A percentile compares a stretch with the other conserved stretches of the same genome.
phyloP scores from a whole-genome alignment of 1,140 invertebrate species.

The Cyrtorhinus lividipennis region DNA sequence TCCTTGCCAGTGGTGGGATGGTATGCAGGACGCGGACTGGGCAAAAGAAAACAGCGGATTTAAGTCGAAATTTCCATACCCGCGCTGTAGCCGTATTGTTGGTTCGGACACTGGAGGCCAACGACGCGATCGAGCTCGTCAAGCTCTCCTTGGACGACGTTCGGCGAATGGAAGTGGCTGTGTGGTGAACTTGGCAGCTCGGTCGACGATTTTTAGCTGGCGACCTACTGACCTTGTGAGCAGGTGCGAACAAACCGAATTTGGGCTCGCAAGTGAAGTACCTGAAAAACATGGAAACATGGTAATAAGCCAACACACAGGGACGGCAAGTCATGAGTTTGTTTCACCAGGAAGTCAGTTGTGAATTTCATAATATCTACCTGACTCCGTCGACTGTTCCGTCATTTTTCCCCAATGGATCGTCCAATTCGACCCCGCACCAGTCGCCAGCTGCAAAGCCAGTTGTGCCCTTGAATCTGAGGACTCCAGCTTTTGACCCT shows the following conservation, averaged over 20 bases:
- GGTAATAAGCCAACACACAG: too few species aligned
- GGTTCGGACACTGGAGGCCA: slow-evolving; percentile 38
- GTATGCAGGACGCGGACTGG: too few species aligned
- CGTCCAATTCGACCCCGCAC: slow-evolving; percentile 90
- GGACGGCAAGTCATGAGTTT: too few species aligned
- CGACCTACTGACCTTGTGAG: slow-evolving; percentile 69
- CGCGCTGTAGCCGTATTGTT: slow-evolving; percentile 34
- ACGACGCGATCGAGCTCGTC: slow-evolving; percentile 37
- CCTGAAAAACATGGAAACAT: too few species aligned
- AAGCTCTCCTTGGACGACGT: slow-evolving; percentile 70
- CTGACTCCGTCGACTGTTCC: slow-evolving; percentile 77
- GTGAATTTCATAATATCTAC: too few species aligned
- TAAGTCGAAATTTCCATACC: too few species aligned
- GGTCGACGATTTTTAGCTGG: slow-evolving; percentile 49
- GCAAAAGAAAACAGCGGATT: too few species aligned
- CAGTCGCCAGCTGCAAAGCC: slow-evolving; percentile 84
- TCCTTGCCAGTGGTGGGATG: too few species aligned
- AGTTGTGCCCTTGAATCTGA: slow-evolving; percentile 69
- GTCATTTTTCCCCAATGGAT: slow-evolving; percentile 88
- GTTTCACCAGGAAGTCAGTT: too few species aligned
- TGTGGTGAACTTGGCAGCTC: slow-evolving; percentile 43
- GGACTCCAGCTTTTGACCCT: slow-evolving; percentile 74
- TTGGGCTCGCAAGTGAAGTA: slow-evolving; percentile 87
- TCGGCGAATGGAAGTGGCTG: slow-evolving; percentile 43
- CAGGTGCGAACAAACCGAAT: slow-evolving; percentile 83